These are phyloP conservation scores for Nephrocerus scutellatus DNA, from an alignment of 2,888 invertebrate genomes.

Conservation along the genomic window DNA sequence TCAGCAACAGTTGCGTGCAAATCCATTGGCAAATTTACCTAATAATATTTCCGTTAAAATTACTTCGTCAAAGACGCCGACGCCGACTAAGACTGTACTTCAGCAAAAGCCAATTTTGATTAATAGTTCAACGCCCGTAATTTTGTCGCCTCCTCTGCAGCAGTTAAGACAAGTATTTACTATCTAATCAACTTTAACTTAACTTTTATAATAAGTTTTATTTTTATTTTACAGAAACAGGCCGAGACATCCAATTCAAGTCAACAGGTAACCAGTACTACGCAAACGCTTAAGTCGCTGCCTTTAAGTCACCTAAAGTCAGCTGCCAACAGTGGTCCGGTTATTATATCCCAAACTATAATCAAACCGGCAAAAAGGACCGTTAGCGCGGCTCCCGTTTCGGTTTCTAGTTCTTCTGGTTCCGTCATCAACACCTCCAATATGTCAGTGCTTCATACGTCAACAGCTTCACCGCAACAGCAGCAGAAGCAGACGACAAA, in stretches of 20 bases:
- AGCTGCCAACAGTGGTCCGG: constrained; percentile 42
- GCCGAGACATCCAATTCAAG: constrained; percentile 24
- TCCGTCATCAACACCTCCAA: constrained; percentile 17
- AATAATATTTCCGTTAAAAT: constrained; percentile 45
- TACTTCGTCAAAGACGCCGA: constrained; percentile 38
- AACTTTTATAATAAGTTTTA: neutral
- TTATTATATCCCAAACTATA: constrained; percentile 46
- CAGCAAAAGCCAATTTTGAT: constrained; percentile 39
- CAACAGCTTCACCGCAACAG: constrained; percentile 19
- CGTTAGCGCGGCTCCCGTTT: constrained; percentile 11
- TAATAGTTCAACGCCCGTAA: constrained; percentile 42
- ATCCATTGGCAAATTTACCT: constrained; percentile 41
- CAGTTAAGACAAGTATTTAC: constrained; percentile 28
- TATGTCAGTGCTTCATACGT: constrained; percentile 2
- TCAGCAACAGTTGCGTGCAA: constrained; percentile 33
- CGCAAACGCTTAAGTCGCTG: constrained; percentile 43
- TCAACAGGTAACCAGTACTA: constrained; percentile 29
- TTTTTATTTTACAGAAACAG: constrained; percentile 28
- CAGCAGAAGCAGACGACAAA: constrained; percentile 29
- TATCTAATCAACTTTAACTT: constrained; percentile 1
- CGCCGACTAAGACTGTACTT: constrained; percentile 23
- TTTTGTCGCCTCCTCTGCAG: constrained; percentile 34
- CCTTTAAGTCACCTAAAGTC: constrained; percentile 40
- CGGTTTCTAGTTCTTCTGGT: constrained; percentile 16
- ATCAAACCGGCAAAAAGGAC: constrained; percentile 44